Evolutionary conservation across 2,797 vertebrate genomes (phyloP).

Genomic region (Pogonophryne albipinna): DNA sequence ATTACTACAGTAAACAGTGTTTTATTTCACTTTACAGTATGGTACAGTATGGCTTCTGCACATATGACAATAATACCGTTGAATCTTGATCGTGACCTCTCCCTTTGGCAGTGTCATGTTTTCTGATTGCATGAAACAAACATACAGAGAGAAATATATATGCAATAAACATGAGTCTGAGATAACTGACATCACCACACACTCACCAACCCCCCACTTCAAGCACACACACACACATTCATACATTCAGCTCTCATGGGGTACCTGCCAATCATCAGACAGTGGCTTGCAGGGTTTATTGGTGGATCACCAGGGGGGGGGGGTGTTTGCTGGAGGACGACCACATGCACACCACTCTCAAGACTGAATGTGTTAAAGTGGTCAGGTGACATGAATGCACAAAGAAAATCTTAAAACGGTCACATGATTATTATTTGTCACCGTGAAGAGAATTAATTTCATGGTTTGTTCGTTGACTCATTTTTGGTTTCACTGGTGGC

Average conservation of each 20-base stretch:
- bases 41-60: no score
- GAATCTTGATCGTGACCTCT: not conserved
- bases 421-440: not conserved
- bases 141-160: not conserved
- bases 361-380: slow-evolving; percentile 6
- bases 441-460: not conserved
- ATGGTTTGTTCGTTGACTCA: not conserved
- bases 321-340: slow-evolving; percentile 35
- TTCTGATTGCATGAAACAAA: slow-evolving; percentile 30
- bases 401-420: slow-evolving; percentile 5
- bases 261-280: slow-evolving; percentile 69
- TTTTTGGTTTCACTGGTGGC: not conserved
- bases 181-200: slow-evolving; percentile 47
- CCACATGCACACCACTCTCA: slow-evolving; percentile 21
- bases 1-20: no score
- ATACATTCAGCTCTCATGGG: slow-evolving; percentile 57
- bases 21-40: no score
- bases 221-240: slow-evolving; percentile 13
- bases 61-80: no score
- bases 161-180: slow-evolving; percentile 35
- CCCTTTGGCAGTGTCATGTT: slow-evolving; percentile 44
- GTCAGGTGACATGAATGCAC: slow-evolving; percentile 7
- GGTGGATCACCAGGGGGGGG: slow-evolving; percentile 35
- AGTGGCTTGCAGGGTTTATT: slow-evolving; percentile 58
- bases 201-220: slow-evolving; percentile 35